Evolutionary conservation across 2,797 vertebrate species (phyloP), one percentile per base, ranked within the genome.

Genomic region (Sebastes itinus): DNA sequence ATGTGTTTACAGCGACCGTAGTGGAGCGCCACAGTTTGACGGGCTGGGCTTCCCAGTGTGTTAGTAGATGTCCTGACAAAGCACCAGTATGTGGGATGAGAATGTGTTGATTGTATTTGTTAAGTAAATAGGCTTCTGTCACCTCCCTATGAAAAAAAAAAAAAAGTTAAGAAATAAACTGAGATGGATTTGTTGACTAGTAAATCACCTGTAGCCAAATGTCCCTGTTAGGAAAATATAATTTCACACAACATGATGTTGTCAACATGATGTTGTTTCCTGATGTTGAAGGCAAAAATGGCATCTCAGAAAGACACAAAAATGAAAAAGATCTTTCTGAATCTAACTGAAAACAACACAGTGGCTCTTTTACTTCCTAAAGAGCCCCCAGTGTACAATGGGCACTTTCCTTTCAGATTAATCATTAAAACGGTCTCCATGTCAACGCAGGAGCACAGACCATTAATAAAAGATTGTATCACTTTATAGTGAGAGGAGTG

Each of bases 381-480:
- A 77, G 67, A 63, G 58, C 22, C 80, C 70, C 73, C 28, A 0
- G 76, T 27, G 77, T 35, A 88, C 85, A 88, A 90, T 91, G 70
- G 85, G 77, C 78, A 90, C 89, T 91, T 90, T 90, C 80, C 81
- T 88, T 91, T 89, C 82, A 79, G 86, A 93, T 94, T 72, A 95
- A 95, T 94, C 92, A 94, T 94, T 95, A 76, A 94, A 93, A 93
- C 12, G 55, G 86, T 91, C 69, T 92, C 88, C 77, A 86, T 93
- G 87, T 94, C 92, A 87, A 82, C 71, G 12, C 86, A 86, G 77
- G 81, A 88, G 87, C 86, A 54, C 80, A 90, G 80, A 73, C 81
- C 90, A 94, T 95, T 91, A 94, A 95, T 94, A 95, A 95, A 94
- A 94, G 76, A 95, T 94, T 67, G 62, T 82, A 87, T 89, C 88